Conservation (phyloP, 1,140 invertebrate genomes). For the Sycophaga agraensis region DNA sequence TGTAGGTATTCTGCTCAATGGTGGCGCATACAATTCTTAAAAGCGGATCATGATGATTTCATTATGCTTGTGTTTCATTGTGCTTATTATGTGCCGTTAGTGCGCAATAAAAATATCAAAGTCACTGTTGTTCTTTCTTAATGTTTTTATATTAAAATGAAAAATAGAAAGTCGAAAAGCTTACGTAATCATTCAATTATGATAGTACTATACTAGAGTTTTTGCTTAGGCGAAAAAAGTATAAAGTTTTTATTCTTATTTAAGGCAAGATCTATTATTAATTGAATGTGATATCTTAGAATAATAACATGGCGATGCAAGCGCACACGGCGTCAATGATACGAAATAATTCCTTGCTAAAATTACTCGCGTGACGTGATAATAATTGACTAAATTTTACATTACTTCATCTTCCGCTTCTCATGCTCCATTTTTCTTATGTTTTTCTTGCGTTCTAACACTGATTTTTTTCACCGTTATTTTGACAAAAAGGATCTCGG, state of each 20-base stretch:
- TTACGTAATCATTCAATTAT: background rate
- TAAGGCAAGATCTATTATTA: background rate
- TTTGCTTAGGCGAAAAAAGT: no score
- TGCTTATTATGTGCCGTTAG: background rate
- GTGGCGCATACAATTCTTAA: slow-evolving; percentile 10
- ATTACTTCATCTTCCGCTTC: background rate
- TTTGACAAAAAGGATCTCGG: background rate
- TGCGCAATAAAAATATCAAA: background rate
- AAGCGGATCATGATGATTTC: slow-evolving; percentile 10
- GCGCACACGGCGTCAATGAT: slow-evolving; percentile 4
- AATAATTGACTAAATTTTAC: slow-evolving; percentile 30
- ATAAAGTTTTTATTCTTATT: background rate
- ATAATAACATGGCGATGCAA: slow-evolving; percentile 8
- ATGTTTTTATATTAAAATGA: background rate
- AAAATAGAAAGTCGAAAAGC: slow-evolving; percentile 7
- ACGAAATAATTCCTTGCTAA: slow-evolving; percentile 9
- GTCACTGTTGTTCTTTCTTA: background rate
- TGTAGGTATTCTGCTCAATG: slow-evolving; percentile 4
- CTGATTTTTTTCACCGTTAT: background rate
- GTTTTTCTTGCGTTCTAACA: background rate
- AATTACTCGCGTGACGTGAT: slow-evolving; percentile 8
- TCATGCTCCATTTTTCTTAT: background rate
- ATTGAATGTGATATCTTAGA: background rate
- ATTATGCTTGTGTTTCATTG: slow-evolving; percentile 9
- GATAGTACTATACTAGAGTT: slow-evolving; percentile 5